Percentiles rank a stretch among this genome's conserved stretches.
These are phyloP conservation scores for Caenorhabditis panamensis DNA, from an alignment of 2,888 invertebrate species.

Conservation along the genomic window DNA sequence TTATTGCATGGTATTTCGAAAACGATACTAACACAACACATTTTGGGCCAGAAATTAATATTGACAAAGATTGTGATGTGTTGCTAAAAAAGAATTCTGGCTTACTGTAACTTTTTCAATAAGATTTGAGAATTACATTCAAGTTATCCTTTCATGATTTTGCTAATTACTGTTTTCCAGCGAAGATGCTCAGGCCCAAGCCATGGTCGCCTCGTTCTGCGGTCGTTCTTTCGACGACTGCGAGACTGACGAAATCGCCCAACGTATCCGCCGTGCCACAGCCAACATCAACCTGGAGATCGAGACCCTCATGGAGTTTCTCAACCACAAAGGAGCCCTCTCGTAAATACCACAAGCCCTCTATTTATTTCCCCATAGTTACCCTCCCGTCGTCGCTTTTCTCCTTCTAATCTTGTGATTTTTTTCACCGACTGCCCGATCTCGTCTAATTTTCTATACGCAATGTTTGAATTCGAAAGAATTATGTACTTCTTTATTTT, in stretches of 20 bases:
- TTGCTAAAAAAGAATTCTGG: too few relatives aligned
- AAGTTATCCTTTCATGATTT: background rate
- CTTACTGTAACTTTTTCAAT: too few relatives aligned
- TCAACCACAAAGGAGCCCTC: slow-evolving; percentile 80
- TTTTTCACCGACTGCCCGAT: slow-evolving; percentile 48
- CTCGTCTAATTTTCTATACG: background rate
- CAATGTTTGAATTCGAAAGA: background rate
- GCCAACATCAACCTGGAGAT: slow-evolving; percentile 81
- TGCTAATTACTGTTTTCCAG: slow-evolving; percentile 65
- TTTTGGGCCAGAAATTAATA: too few relatives aligned
- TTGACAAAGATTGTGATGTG: too few relatives aligned
- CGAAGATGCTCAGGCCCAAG: slow-evolving; percentile 81
- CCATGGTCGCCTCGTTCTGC: slow-evolving; percentile 81
- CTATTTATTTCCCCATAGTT: background rate
- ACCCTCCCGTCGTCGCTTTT: background rate
- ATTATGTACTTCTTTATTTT: background rate
- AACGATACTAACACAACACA: too few relatives aligned
- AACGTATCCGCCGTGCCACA: slow-evolving; percentile 80
- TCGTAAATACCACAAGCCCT: slow-evolving; percentile 51
- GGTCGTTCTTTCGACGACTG: slow-evolving; percentile 81
- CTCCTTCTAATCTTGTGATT: slow-evolving; percentile 33
- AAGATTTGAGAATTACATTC: too few relatives aligned
- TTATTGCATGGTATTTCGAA: background rate
- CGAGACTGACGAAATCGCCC: slow-evolving; percentile 81
- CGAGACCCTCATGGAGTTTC: slow-evolving; percentile 80